Base-by-base conservation (phyloP, 1,140 invertebrate genomes). In the Megathymus violae region DNA sequence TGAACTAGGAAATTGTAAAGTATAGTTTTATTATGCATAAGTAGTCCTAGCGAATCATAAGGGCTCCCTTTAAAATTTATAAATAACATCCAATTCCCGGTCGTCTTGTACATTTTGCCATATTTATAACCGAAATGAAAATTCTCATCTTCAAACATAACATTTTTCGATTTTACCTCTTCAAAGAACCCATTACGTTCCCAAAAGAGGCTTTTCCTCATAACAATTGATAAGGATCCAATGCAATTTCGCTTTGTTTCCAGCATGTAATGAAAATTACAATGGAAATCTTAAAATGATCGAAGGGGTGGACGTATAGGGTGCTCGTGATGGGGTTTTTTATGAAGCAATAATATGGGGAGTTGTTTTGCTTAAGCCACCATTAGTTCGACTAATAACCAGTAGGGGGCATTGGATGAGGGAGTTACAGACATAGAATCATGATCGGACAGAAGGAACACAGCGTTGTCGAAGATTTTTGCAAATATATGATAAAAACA, bases 301-400 rank as follows among this genome's bases (percentile, higher is more conserved):
- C 77, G 72, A 79, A 82, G 76, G 85, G 84, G 77, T 77, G 71
- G 66, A 47, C 44, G 51, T 62, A 47, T 73, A 58, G 74, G 71
- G 74, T 69, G 70, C 67, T 64, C 70, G 43, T 38, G 36, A 54
- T 43, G 52, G 52, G 41, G 52, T 40, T 58, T 58, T 58, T 58
- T 58, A 58, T 58, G 67, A 69, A 56, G 69, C 69, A 83, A 80
- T 82, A 81, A 76, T 83, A 75, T 67, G 62, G 76, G 78, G 71
- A 80, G 72, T 82, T 85, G 75, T 83, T 85, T 85, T 79, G 75
- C 76, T 74, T 78, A 80, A 86, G 85, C 78, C 70, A 76, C 77
- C 83, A 83, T 89, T 87, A 87, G 76, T 69, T 68, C 71, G 73
- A 43, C 71, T 88, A 87, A 87, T 83, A 89, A 82, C 74, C 46